Evolutionary conservation across 2,888 invertebrate genomes (phyloP).

Genomic region (Pseudanteris insignis): DNA sequence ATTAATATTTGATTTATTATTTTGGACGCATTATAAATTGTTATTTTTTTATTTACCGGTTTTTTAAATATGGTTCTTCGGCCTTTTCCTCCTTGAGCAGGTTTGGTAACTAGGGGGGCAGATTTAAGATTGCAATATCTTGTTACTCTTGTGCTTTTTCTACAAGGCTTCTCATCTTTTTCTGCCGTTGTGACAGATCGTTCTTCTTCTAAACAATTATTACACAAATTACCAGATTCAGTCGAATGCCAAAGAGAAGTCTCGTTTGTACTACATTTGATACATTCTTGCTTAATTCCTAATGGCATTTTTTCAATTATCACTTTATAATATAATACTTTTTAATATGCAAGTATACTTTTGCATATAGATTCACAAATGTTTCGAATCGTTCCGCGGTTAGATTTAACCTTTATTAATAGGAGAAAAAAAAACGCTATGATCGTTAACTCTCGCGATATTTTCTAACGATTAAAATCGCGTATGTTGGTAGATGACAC

Average conservation of each 20-base stretch:
- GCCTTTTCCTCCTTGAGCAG: slow-evolving; percentile 75
- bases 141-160: slow-evolving; percentile 71
- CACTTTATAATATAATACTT: too few relatives aligned
- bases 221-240: slow-evolving; percentile 80
- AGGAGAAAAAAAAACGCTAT: too few relatives aligned
- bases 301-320: slow-evolving; percentile 66
- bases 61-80: slow-evolving; percentile 82
- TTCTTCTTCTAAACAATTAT: slow-evolving; percentile 75
- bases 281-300: slow-evolving; percentile 73
- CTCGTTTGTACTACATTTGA: slow-evolving; percentile 76
- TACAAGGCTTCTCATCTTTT: slow-evolving; percentile 63
- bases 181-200: slow-evolving; percentile 45
- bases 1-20: too few relatives aligned
- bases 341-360: too few relatives aligned
- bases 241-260: slow-evolving; percentile 81
- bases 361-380: too few relatives aligned
- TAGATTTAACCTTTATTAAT: too few relatives aligned
- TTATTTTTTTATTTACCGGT: slow-evolving; percentile 67
- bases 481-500: too few relatives aligned
- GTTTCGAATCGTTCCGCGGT: too few relatives aligned
- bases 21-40: too few relatives aligned
- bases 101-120: slow-evolving; percentile 50
- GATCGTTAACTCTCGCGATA: too few relatives aligned
- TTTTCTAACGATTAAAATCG: too few relatives aligned
- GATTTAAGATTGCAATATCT: slow-evolving; percentile 70